Evolutionary conservation across 2,888 invertebrate genomes (phyloP).

Genomic region (Eupeodes latifasciatus): DNA sequence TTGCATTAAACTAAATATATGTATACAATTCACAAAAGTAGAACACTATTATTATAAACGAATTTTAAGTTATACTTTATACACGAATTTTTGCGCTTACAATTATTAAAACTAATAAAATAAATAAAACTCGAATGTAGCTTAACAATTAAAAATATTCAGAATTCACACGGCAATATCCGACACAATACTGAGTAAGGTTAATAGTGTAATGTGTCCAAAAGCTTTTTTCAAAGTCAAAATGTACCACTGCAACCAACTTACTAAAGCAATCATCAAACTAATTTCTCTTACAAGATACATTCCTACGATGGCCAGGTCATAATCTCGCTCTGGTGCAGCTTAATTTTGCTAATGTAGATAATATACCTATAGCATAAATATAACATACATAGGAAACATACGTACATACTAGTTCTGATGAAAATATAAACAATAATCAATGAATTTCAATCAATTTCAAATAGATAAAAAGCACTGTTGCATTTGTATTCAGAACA

Average conservation of each 20-base stretch:
- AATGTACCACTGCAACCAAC: constrained; percentile 39
- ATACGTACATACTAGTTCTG: neutral
- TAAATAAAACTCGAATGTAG: constrained; percentile 50
- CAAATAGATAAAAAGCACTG: constrained; percentile 37
- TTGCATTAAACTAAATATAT: constrained; percentile 3
- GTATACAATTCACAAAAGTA: constrained; percentile 5
- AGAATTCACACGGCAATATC: constrained; percentile 69
- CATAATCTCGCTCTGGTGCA: constrained; percentile 24
- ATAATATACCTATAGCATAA: neutral
- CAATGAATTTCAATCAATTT: constrained; percentile 19
- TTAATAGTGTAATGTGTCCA: constrained; percentile 60
- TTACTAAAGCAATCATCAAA: constrained; percentile 41
- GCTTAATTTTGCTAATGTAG: constrained; percentile 14
- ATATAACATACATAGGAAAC: neutral
- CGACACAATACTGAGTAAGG: constrained; percentile 70
- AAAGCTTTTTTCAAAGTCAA: constrained; percentile 68
- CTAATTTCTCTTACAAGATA: constrained; percentile 58
- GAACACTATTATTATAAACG: neutral
- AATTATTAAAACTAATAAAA: constrained; percentile 59
- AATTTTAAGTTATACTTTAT: neutral
- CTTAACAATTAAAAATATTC: constrained; percentile 53
- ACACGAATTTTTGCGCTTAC: constrained; percentile 37
- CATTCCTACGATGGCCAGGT: constrained; percentile 22
- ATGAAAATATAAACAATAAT: constrained; percentile 20
- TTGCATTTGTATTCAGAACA: constrained; percentile 48